Conservation (phyloP, 2,797 vertebrate genomes). For the Varecia variegata region DNA sequence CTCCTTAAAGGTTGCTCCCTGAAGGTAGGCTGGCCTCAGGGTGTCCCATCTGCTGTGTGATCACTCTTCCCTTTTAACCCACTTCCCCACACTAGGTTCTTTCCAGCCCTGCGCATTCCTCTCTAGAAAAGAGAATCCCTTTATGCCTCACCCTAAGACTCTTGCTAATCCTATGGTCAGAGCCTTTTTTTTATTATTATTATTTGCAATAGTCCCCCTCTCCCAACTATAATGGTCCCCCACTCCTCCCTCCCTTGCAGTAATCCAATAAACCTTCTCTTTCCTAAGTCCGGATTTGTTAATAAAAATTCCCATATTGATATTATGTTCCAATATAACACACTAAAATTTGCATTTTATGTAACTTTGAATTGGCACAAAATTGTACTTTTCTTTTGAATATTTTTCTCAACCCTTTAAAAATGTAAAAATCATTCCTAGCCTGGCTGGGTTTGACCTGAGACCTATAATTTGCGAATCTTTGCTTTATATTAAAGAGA, state of each 20-base stretch:
- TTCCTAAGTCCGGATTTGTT: background rate
- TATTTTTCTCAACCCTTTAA: background rate
- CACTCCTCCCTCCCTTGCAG: background rate
- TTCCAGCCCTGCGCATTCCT: background rate
- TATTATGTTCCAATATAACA: background rate
- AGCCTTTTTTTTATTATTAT: too few relatives aligned
- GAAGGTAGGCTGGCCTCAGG: background rate
- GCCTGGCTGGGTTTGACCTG: background rate
- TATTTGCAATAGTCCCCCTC: background rate
- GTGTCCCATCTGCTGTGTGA: background rate
- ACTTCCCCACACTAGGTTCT: background rate
- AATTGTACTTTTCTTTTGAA: conserved; percentile 5
- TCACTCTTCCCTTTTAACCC: background rate
- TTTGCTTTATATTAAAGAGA: background rate
- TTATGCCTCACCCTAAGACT: background rate
- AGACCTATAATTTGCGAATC: background rate
- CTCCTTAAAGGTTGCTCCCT: background rate
- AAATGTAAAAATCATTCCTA: conserved; percentile 4
- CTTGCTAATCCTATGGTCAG: background rate
- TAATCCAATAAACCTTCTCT: background rate
- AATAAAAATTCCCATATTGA: background rate
- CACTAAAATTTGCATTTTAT: conserved; percentile 17
- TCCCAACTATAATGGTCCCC: background rate
- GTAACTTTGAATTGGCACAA: background rate
- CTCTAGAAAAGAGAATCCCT: background rate